These are phyloP conservation scores for Myrmecophaga tridactyla DNA, from an alignment of 2,113 vertebrate species.

Conservation along the genomic window DNA sequence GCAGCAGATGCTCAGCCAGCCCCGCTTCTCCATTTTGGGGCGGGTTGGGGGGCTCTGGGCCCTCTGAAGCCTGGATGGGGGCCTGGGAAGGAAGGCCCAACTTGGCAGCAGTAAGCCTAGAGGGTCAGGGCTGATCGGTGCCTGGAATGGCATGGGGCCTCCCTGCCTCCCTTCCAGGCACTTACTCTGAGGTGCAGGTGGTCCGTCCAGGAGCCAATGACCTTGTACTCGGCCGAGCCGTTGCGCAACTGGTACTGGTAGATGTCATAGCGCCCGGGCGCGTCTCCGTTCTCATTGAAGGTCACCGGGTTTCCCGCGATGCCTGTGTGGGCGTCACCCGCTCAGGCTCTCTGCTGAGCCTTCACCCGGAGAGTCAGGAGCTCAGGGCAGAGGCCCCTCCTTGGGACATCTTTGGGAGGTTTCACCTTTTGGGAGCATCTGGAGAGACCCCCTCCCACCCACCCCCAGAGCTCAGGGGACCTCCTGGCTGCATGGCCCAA, in stretches of 20 bases:
- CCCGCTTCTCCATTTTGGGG: neutral
- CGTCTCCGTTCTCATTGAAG: conserved; percentile 95
- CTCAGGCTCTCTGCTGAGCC: neutral
- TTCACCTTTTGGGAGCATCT: neutral
- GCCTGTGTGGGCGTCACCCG: conserved; percentile 78
- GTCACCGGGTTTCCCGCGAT: conserved; percentile 94
- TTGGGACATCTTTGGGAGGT: neutral
- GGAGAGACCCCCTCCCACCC: neutral
- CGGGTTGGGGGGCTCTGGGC: no score
- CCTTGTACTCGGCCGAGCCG: conserved; percentile 90
- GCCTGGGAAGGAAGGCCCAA: neutral
- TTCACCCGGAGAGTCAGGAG: neutral
- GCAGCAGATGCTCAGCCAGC: neutral
- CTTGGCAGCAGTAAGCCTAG: neutral
- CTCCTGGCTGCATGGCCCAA: neutral
- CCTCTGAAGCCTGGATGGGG: neutral
- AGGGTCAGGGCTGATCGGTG: accelerated
- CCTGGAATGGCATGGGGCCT: accelerated
- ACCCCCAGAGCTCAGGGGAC: neutral
- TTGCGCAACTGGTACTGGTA: conserved; percentile 96
- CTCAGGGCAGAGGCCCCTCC: neutral
- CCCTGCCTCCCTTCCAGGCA: neutral
- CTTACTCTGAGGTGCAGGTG: conserved; percentile 92
- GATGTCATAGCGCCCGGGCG: conserved; percentile 95
- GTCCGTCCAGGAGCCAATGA: conserved; percentile 94